A percentile compares a stretch with the other conserved stretches of the same genome.
Evolutionary conservation across 2,888 invertebrate genomes (phyloP).

Genomic region (Carterocephalus palaemon): DNA sequence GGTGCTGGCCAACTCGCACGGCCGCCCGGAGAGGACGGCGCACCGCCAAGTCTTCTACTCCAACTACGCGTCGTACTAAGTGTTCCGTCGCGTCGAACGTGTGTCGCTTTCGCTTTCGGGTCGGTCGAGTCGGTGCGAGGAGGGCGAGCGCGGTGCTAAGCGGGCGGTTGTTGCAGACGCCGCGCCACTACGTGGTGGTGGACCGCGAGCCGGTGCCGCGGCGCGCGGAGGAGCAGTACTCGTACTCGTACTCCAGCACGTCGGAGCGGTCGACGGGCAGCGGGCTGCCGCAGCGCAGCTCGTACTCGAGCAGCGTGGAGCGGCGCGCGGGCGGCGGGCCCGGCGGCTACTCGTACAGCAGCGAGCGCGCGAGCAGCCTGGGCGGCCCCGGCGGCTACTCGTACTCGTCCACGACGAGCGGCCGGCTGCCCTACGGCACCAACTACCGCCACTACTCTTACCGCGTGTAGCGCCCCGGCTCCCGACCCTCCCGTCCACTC

Average conservation of each 20-base stretch:
- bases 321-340: constrained; percentile 83
- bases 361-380: constrained; percentile 85
- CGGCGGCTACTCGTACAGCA: constrained; percentile 87
- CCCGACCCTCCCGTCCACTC: constrained; percentile 39
- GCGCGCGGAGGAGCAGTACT: constrained; percentile 90
- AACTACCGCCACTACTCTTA: constrained; percentile 92
- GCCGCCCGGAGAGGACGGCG: constrained; percentile 69
- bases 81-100: constrained; percentile 44
- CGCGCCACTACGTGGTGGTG: constrained; percentile 92
- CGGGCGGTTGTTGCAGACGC: constrained; percentile 86
- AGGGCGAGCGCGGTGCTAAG: constrained; percentile 44
- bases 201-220: constrained; percentile 85
- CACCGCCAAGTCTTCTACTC: constrained; percentile 76
- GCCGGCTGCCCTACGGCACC: constrained; percentile 90
- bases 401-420: constrained; percentile 87
- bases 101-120: constrained; percentile 72
- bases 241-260: constrained; percentile 87
- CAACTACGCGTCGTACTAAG: constrained; percentile 74
- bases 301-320: constrained; percentile 84
- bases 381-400: constrained; percentile 91
- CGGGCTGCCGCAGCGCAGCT: constrained; percentile 79
- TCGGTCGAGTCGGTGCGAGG: constrained; percentile 47
- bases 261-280: constrained; percentile 72
- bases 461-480: constrained; percentile 83
- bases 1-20: constrained; percentile 81